Evolutionary conservation across 1,140 invertebrate genomes (phyloP).

Genomic region (Platorchestia sp.): DNA sequence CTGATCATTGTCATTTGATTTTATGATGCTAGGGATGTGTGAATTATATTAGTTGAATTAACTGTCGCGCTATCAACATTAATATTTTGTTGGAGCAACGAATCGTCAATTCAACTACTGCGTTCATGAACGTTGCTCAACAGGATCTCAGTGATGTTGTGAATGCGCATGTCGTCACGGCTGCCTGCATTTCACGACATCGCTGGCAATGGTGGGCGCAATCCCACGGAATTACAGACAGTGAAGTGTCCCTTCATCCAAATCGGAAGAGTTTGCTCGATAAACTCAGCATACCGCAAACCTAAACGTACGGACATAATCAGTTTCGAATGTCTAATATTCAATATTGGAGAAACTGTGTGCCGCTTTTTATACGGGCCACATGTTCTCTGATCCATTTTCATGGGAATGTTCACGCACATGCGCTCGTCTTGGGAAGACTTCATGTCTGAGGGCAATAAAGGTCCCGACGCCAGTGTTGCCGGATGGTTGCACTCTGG

Average conservation of each 20-base stretch:
- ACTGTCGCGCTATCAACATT: not conserved
- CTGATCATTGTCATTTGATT: not conserved
- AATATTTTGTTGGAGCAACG: not conserved
- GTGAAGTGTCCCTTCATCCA: not conserved
- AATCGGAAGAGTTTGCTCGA: not conserved
- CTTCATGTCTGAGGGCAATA: not conserved
- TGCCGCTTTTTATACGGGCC: not conserved
- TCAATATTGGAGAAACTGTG: not conserved
- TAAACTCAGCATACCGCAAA: not conserved
- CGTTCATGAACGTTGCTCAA: not conserved
- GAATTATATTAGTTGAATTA: not conserved
- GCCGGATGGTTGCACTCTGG: not conserved
- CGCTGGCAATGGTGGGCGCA: not conserved
- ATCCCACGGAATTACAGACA: not conserved
- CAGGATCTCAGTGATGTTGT: not conserved
- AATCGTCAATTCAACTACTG: not conserved
- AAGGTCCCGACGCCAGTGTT: not conserved
- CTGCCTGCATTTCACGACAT: not conserved
- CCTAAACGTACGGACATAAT: too few relatives aligned
- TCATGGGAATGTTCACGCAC: not conserved
- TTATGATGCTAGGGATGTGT: not conserved
- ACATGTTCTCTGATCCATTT: not conserved
- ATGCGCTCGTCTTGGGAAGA: not conserved
- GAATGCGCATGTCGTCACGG: not conserved
- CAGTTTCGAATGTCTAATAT: not conserved